Evolutionary conservation across 2,797 vertebrate genomes (phyloP).

Genomic region (Gymnoscopelus microlampas): DNA sequence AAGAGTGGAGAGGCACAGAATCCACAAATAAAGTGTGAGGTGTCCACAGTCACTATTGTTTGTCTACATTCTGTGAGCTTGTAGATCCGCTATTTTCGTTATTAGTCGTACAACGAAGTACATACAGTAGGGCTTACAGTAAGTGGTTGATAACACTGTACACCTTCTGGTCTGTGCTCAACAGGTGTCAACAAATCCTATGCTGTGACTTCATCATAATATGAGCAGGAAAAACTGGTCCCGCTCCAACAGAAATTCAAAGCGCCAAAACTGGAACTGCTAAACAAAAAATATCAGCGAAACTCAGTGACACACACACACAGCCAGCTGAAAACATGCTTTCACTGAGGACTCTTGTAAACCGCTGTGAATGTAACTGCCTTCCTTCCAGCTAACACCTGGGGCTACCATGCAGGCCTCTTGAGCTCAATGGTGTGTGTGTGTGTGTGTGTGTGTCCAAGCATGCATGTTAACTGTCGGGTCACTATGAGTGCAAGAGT

Average conservation of each 20-base stretch:
- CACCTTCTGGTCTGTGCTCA: not conserved
- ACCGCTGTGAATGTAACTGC: not conserved
- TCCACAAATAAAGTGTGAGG: too few relatives aligned
- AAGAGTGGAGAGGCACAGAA: too few relatives aligned
- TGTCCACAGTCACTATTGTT: too few relatives aligned
- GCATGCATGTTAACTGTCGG: constrained; percentile 3
- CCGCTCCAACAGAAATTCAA: not conserved
- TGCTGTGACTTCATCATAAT: not conserved
- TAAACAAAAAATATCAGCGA: not conserved
- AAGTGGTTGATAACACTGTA: too few relatives aligned
- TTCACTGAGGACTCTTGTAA: not conserved
- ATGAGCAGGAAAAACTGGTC: not conserved
- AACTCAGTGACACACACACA: not conserved
- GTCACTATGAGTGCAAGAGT: constrained; percentile 8
- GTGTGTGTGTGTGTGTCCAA: constrained; percentile 4
- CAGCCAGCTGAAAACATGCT: not conserved
- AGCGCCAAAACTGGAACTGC: not conserved
- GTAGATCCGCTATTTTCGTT: too few relatives aligned
- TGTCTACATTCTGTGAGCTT: too few relatives aligned
- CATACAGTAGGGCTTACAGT: too few relatives aligned
- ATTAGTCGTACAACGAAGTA: too few relatives aligned
- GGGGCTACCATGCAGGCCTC: not conserved
- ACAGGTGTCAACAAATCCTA: not conserved
- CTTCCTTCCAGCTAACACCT: constrained; percentile 6
- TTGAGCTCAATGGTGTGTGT: not conserved